Percentiles rank a stretch among this genome's conserved stretches.
Conservation (phyloP, 2,113 vertebrate genomes). For the Leiothrix lutea region DNA sequence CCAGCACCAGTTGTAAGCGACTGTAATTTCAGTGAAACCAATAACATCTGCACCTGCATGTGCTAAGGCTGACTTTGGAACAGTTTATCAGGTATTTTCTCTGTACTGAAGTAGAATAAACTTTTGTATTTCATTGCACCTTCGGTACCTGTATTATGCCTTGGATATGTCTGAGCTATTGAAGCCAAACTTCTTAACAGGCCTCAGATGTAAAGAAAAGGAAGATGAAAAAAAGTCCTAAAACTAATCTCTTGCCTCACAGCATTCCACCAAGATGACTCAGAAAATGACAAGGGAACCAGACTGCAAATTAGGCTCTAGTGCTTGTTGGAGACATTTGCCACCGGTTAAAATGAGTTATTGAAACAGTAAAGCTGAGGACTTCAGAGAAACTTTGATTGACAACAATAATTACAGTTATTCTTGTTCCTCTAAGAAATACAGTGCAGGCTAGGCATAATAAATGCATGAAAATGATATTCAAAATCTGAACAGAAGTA, state of each 20-base stretch:
- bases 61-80: conserved; percentile 26
- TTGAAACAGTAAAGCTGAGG: conserved; percentile 55
- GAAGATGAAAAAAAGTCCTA: conserved; percentile 31
- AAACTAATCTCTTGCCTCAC: conserved; percentile 49
- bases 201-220: conserved; percentile 37
- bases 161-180: conserved; percentile 19
- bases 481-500: conserved; percentile 19
- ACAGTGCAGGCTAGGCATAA: conserved; percentile 9
- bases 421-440: conserved; percentile 51
- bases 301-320: conserved; percentile 58
- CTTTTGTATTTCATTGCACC: conserved; percentile 38
- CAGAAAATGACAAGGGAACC: conserved; percentile 59
- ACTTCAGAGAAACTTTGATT: conserved; percentile 63
- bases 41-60: conserved; percentile 44
- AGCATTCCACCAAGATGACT: conserved; percentile 39
- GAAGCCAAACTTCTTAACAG: conserved; percentile 52
- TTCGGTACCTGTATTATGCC: neutral
- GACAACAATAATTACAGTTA: conserved; percentile 67
- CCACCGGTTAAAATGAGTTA: conserved; percentile 51
- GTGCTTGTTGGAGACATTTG: conserved; percentile 57
- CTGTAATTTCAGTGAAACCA: conserved; percentile 28
- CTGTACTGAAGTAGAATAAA: conserved; percentile 38
- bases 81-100: conserved; percentile 23
- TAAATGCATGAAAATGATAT: conserved; percentile 49
- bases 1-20: neutral